phyloP scores from a whole-genome alignment of 2,113 vertebrate species.

The Nothocercus julius region DNA sequence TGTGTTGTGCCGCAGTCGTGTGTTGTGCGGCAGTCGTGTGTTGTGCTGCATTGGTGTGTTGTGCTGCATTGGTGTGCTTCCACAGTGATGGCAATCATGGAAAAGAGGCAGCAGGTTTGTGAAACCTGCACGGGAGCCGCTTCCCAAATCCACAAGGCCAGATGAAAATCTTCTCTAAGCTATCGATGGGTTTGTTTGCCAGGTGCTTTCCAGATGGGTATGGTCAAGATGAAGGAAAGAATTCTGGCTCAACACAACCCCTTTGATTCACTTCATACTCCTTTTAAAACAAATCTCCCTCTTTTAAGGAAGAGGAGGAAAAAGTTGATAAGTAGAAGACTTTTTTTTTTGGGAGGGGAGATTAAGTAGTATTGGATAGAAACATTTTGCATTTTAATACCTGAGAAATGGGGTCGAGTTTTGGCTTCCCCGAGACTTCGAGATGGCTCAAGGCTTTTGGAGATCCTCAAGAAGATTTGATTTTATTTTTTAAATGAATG shows the following conservation, averaged over 20 bases:
- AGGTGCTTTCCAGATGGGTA: conserved; percentile 51
- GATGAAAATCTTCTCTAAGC: conserved; percentile 40
- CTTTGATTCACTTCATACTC: conserved; percentile 46
- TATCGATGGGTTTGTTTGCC: conserved; percentile 30
- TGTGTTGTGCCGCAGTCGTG: background rate
- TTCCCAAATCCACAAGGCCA: background rate
- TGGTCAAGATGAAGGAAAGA: conserved; percentile 31
- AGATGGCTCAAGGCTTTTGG: background rate
- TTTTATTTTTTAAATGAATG: background rate
- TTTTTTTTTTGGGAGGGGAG: background rate
- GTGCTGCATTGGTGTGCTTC: too few species aligned
- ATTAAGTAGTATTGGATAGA: background rate
- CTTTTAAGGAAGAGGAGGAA: conserved; percentile 15
- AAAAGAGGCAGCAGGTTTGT: background rate
- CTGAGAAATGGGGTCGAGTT: background rate
- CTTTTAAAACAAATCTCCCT: conserved; percentile 50
- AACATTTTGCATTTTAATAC: background rate
- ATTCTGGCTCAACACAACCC: background rate
- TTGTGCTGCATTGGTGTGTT: background rate
- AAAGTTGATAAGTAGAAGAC: background rate
- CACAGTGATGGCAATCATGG: too few species aligned
- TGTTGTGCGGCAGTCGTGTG: background rate
- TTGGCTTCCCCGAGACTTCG: too few species aligned
- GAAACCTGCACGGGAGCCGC: background rate
- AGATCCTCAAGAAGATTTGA: background rate